Base-by-base conservation (phyloP, 2,113 vertebrate species). In the Mixornis gularis region DNA sequence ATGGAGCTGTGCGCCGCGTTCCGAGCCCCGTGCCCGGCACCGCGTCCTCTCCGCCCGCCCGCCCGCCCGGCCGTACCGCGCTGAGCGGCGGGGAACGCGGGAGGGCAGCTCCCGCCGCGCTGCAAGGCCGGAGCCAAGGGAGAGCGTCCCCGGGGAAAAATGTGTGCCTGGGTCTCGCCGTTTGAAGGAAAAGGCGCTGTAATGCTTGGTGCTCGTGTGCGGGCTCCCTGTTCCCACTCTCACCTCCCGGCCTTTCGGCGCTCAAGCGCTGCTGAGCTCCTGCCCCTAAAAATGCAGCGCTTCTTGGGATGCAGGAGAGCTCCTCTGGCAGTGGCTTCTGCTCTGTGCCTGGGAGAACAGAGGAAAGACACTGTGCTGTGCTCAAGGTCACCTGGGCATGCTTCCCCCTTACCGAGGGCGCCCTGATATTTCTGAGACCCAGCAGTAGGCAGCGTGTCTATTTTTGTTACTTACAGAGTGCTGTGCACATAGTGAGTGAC, bases 1-100 rank as follows among this genome's bases (percentile, higher is more conserved):
- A 1, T 0, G 9, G 22, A 2, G 30, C 20, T 10, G 1, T 1
- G 11, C 3, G 36, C 6, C 13, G 4, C 4, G 32, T 7, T 26
- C 6, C 3, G 7, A 1, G 2, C 3, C 0, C 15, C 0, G 14
- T 3, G 56, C 11, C 10, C 4, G 12, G 8, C 17, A 0, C 20
- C 8, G 26, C 5, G 76, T 7, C 38, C 29, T 29, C 4, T 7
- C 56, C 4, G 7, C 24, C 7, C 4, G 12, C 24, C 7, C 4
- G 12, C 29, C 25, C n/a, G 6, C 10, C 40, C 18, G 38, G 12
- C 10, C 20, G 64, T 32, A 24, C 64, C 15, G 56, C 46, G 18
- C 30, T 6, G 34, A 19, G 29, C 49, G 16, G 63, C 40, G n/a
- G 51, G 16, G 21, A 58, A 4, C 32, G 22, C 32, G 17, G 29